These are phyloP conservation scores for Chelonus insularis DNA, from an alignment of 1,140 invertebrate genomes.

Conservation along the genomic window DNA sequence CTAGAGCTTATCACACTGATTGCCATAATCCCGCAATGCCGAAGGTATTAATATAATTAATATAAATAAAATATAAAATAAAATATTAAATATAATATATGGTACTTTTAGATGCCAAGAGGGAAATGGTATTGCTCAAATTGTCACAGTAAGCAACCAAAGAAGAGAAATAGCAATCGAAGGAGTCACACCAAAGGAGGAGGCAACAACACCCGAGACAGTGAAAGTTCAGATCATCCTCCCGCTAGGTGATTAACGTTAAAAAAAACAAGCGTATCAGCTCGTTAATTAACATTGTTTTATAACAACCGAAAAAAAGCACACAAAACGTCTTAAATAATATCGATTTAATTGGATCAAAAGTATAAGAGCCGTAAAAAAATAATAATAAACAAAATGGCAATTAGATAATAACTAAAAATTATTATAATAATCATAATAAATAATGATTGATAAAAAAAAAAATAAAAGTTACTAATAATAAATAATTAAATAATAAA, in stretches of 20 bases:
- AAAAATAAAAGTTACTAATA: not conserved
- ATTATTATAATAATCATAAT: too few species aligned
- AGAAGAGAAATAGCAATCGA: conserved; percentile 67
- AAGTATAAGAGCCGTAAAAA: too few species aligned
- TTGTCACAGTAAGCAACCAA: conserved; percentile 78
- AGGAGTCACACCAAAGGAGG: conserved; percentile 58
- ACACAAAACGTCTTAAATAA: too few species aligned
- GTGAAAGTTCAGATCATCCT: conserved; percentile 64
- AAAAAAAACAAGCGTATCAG: conserved; percentile 49
- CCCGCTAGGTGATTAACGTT: conserved; percentile 62
- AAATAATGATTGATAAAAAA: too few species aligned
- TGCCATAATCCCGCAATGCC: conserved; percentile 86
- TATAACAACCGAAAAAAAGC: too few species aligned
- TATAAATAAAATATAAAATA: conserved; percentile 4
- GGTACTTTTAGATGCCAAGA: conserved; percentile 71
- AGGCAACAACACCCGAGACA: conserved; percentile 52
- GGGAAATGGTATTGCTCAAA: conserved; percentile 86
- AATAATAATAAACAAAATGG: too few species aligned
- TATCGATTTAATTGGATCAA: too few species aligned
- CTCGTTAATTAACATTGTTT: conserved; percentile 37
- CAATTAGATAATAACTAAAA: too few species aligned
- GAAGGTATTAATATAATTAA: conserved; percentile 66
- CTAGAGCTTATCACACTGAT: conserved; percentile 87
- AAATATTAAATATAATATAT: too few species aligned
- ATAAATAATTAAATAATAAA: conserved; percentile 9